Percentiles rank a stretch among this genome's conserved stretches.
These are phyloP conservation scores for Dicerorhinus sumatrensis DNA, from an alignment of 2,113 vertebrate genomes.

Conservation along the genomic window DNA sequence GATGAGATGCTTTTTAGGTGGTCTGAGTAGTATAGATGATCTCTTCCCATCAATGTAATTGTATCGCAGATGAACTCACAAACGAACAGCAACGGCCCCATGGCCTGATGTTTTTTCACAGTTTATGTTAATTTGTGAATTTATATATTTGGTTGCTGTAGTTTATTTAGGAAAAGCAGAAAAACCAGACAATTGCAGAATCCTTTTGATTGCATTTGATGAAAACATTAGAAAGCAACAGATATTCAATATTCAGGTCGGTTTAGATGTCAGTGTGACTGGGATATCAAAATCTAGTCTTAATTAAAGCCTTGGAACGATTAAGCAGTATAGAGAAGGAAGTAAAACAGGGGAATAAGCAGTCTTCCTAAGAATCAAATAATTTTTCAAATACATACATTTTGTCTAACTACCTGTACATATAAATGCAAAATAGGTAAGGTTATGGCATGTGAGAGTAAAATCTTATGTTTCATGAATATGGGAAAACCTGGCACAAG, in stretches of 20 bases:
- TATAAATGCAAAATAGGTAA: conserved; percentile 67
- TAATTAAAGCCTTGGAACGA: conserved; percentile 81
- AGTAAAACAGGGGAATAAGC: conserved; percentile 69
- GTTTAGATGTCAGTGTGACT: conserved; percentile 81
- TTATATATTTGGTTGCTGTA: not conserved
- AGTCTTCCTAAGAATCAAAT: conserved; percentile 69
- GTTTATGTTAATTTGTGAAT: conserved; percentile 16
- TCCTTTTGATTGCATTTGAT: conserved; percentile 71
- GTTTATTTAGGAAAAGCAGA: not conserved
- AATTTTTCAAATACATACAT: conserved; percentile 74
- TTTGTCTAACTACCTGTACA: conserved; percentile 68
- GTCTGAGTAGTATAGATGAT: not conserved
- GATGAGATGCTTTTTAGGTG: not conserved
- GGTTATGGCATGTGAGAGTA: not conserved
- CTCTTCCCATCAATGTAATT: not conserved
- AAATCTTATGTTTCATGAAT: conserved; percentile 69
- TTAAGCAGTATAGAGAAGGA: conserved; percentile 71
- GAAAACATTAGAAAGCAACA: conserved; percentile 51
- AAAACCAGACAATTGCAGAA: conserved; percentile 58
- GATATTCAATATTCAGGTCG: conserved; percentile 83
- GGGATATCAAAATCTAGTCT: conserved; percentile 81
- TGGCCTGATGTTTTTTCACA: not conserved
- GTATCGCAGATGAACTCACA: not conserved
- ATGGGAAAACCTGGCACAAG: conserved; percentile 63
- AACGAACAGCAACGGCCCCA: not conserved